These are phyloP conservation scores for Platichthys stellatus DNA, from an alignment of 2,113 vertebrate genomes.

Conservation along the genomic window DNA sequence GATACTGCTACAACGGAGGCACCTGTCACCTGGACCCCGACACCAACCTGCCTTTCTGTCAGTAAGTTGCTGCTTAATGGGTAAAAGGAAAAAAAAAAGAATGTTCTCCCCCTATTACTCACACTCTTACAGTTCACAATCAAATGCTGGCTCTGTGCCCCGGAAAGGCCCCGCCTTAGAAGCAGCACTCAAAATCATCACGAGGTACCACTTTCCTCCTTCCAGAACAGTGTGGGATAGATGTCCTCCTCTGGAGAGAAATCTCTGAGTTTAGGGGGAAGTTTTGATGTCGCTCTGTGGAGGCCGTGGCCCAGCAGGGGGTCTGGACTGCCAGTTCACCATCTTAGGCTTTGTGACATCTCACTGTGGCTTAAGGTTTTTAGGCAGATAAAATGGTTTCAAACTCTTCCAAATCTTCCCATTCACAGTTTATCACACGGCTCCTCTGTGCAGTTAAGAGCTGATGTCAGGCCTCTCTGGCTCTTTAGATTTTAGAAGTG, in stretches of 20 bases:
- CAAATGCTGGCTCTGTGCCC: constrained; percentile 48
- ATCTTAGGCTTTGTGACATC: constrained; percentile 59
- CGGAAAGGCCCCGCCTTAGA: constrained; percentile 45
- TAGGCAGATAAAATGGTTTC: constrained; percentile 57
- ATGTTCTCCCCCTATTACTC: constrained; percentile 60
- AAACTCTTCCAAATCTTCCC: constrained; percentile 59
- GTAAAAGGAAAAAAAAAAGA: constrained; percentile 40
- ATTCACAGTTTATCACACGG: constrained; percentile 61
- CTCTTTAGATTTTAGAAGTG: constrained; percentile 56
- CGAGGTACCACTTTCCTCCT: constrained; percentile 25
- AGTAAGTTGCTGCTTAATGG: constrained; percentile 90
- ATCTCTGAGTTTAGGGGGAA: constrained; percentile 20
- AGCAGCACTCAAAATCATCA: constrained; percentile 44
- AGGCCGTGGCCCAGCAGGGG: constrained; percentile 61
- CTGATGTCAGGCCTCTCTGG: constrained; percentile 57
- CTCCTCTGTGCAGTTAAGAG: constrained; percentile 53
- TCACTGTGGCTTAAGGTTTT: constrained; percentile 62
- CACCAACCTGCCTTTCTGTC: constrained; percentile 93
- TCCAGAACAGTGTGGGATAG: constrained; percentile 32
- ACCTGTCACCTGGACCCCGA: constrained; percentile 96
- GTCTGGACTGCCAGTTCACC: constrained; percentile 47
- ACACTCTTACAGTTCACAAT: constrained; percentile 44
- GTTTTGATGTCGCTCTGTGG: constrained; percentile 64
- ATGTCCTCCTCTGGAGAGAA: constrained; percentile 54
- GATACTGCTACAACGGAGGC: constrained; percentile 98